A percentile compares a stretch with the other conserved stretches of the same genome.
Evolutionary conservation across 2,888 invertebrate species (phyloP).

Genomic region (Polia nebulosa): DNA sequence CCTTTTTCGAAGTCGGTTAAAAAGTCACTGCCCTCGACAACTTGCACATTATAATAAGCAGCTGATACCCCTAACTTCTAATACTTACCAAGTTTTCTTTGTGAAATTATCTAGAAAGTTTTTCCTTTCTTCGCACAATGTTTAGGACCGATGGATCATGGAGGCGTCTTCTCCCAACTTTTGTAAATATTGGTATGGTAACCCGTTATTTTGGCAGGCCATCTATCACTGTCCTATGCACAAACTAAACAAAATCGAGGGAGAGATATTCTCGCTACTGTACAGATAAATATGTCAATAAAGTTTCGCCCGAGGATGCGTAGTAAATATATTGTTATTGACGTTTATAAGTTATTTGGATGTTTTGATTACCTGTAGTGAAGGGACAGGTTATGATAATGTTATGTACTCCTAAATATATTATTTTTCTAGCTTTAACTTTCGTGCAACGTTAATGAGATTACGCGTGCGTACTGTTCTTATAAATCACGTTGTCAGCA

Average conservation of each 20-base stretch:
- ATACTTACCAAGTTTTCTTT: slow-evolving; percentile 30
- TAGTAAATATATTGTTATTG: slow-evolving; percentile 47
- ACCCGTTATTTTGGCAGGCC: slow-evolving; percentile 78
- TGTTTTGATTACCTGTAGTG: slow-evolving; percentile 38
- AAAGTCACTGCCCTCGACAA: not conserved
- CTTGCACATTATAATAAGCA: slow-evolving; percentile 17
- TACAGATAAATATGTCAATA: slow-evolving; percentile 72
- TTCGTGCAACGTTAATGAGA: not conserved
- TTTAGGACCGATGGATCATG: slow-evolving; percentile 73
- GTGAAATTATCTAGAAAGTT: slow-evolving; percentile 51
- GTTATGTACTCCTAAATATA: not conserved
- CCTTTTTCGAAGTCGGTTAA: no score
- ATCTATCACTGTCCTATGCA: slow-evolving; percentile 81
- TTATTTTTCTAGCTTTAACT: not conserved
- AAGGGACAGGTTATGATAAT: not conserved
- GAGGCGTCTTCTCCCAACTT: slow-evolving; percentile 69
- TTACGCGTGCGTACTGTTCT: no score
- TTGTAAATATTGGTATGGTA: slow-evolving; percentile 79
- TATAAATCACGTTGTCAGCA: not conserved
- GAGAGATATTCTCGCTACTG: slow-evolving; percentile 68
- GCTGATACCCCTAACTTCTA: slow-evolving; percentile 27
- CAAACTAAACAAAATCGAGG: slow-evolving; percentile 72
- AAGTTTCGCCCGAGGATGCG: slow-evolving; percentile 48
- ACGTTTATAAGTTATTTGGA: slow-evolving; percentile 29
- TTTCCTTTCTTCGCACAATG: slow-evolving; percentile 47